Evolutionary conservation across 2,888 invertebrate genomes (phyloP).

Genomic region (Philhelius pedissequus): DNA sequence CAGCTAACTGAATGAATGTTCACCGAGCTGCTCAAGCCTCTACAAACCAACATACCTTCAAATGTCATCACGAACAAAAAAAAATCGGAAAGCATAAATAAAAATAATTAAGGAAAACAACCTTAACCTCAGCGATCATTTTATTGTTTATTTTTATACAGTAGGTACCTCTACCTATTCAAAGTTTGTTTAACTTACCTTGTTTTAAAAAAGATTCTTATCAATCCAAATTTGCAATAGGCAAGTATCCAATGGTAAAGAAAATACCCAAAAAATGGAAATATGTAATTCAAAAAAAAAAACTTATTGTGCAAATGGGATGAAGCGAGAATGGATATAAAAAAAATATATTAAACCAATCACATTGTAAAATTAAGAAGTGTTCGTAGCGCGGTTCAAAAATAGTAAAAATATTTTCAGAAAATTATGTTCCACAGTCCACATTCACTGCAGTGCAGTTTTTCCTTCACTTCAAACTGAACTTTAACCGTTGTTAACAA

Average conservation of each 20-base stretch:
- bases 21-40: neutral
- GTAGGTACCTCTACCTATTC: neutral
- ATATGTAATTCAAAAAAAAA: slow-evolving; percentile 8
- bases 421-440: slow-evolving; percentile 48
- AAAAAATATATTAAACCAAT: slow-evolving; percentile 27
- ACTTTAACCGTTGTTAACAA: neutral
- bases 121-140: neutral
- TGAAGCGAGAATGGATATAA: slow-evolving; percentile 29
- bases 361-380: slow-evolving; percentile 45
- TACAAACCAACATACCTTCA: neutral
- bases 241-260: neutral
- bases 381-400: neutral
- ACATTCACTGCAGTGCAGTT: slow-evolving; percentile 46
- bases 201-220: neutral
- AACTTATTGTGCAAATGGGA: slow-evolving; percentile 22
- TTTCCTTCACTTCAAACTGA: neutral
- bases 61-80: neutral
- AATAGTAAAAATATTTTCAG: slow-evolving; percentile 3
- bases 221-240: neutral
- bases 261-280: neutral
- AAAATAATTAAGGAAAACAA: neutral
- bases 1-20: neutral
- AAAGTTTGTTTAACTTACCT: slow-evolving; percentile 28
- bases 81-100: neutral
- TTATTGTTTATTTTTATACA: neutral